phyloP scores from a whole-genome alignment of 2,888 invertebrate species.

The Folsomia manolachei region DNA sequence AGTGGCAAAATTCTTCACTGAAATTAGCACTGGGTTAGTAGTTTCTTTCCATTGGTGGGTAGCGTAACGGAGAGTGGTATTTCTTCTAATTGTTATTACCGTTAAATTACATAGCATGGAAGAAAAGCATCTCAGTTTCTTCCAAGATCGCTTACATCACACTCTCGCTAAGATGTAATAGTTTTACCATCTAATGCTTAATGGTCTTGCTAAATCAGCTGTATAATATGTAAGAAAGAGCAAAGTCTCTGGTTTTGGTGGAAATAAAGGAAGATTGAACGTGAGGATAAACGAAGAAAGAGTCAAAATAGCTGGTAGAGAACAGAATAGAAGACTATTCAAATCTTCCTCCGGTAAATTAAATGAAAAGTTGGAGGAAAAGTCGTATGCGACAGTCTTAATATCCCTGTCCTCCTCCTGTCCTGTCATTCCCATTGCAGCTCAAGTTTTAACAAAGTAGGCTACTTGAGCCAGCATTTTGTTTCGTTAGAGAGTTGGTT shows the following conservation, averaged over 20 bases:
- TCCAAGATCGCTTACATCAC: background rate
- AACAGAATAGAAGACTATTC: background rate
- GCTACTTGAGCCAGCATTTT: no score
- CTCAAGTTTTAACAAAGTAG: no score
- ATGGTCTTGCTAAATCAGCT: background rate
- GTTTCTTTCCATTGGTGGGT: no score
- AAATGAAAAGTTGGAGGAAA: conserved; percentile 3
- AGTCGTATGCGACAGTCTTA: conserved; percentile 1
- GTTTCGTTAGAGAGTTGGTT: no score
- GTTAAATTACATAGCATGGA: background rate
- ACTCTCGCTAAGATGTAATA: background rate
- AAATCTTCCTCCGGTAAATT: background rate
- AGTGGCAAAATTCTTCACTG: background rate
- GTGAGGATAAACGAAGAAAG: background rate
- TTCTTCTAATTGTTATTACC: conserved; percentile 4
- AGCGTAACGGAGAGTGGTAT: background rate
- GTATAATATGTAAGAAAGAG: background rate
- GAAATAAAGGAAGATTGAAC: background rate
- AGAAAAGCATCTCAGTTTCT: background rate
- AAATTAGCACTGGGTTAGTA: no score
- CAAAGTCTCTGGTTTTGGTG: background rate
- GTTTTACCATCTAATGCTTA: background rate
- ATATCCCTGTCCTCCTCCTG: conserved; percentile 1
- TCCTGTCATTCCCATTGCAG: background rate
- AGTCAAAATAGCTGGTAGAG: background rate